These are phyloP conservation scores for Calcarius ornatus DNA, from an alignment of 2,113 vertebrate species.

Conservation along the genomic window DNA sequence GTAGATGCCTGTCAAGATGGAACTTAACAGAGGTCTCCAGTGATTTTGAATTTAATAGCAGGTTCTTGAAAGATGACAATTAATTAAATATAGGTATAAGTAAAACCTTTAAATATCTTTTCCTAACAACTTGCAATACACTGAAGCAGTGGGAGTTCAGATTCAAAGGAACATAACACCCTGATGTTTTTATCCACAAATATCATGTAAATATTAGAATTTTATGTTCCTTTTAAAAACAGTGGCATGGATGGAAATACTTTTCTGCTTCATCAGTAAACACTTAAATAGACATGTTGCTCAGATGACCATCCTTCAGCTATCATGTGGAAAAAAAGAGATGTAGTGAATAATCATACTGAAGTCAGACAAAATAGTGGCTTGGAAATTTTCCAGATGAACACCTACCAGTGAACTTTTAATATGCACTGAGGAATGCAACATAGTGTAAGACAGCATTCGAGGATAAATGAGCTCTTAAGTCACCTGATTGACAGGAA, in stretches of 20 bases:
- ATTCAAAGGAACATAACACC: not conserved
- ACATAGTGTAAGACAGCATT: not conserved
- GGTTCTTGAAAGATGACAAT: not conserved
- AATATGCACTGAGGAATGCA: fast-evolving
- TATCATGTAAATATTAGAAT: not conserved
- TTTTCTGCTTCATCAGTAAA: not conserved
- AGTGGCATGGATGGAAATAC: not conserved
- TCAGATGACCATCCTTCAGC: not conserved
- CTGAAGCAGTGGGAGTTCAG: not conserved
- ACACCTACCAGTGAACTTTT: not conserved
- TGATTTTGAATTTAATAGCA: not conserved
- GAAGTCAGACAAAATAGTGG: not conserved
- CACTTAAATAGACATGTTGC: not conserved
- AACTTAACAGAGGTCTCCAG: not conserved
- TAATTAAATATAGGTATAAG: not conserved
- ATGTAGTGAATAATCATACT: not conserved
- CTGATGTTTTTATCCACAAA: not conserved
- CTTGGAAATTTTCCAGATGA: not conserved
- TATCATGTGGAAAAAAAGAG: not conserved
- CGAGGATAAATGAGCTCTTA: not conserved
- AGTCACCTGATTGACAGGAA: not conserved
- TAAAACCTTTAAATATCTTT: not conserved
- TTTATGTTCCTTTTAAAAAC: not conserved
- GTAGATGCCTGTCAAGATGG: not conserved
- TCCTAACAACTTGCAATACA: not conserved